Evolutionary conservation across 2,888 invertebrate species (phyloP), one percentile per base, ranked within the genome.

Genomic region (Stegana nigrithorax): DNA sequence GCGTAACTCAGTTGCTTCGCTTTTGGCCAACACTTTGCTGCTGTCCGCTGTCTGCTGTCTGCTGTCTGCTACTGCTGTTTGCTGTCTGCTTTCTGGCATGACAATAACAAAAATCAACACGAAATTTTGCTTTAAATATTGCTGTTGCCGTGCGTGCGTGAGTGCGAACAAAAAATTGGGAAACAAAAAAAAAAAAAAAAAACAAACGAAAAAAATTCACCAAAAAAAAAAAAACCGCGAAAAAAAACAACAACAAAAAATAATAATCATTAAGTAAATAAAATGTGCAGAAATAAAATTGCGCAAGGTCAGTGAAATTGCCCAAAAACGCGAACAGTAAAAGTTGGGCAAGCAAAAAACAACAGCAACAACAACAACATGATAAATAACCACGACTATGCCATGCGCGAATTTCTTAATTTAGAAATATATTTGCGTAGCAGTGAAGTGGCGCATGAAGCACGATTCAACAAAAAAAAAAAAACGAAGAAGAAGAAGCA

Each of bases 251-350:
- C 10, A 27, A 45, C n/a, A n/a, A n/a, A n/a, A n/a, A n/a, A n/a
- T n/a, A n/a, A n/a, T n/a, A n/a, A n/a, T n/a, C n/a, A n/a, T n/a
- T 8, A 45, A 61, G 21, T 23, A 27, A 29, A 56, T 25, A 17
- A 39, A 17, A 12, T 2, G 8, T 10, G 53, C 53, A 59, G 51
- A 63, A 69, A 63, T 62, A 53, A 39, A 68, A 66, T 80, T 71
- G 71, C 61, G 73, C 66, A 72, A 78, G 78, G 79, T 80, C 79
- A 80, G 77, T 71, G 64, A 68, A 70, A 68, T 67, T 60, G 53
- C 65, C 61, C 60, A 39, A 57, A 59, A 42, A n/a, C 17, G 62
- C 12, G 14, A 56, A 69, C 64, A 39, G 66, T 56, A 23, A 27
- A 51, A 26, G 12, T 10, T 65, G 55, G 25, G 45, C 32, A 32